Conservation (phyloP, 1,140 invertebrate species). For the Pemphigus obesinymphae region DNA sequence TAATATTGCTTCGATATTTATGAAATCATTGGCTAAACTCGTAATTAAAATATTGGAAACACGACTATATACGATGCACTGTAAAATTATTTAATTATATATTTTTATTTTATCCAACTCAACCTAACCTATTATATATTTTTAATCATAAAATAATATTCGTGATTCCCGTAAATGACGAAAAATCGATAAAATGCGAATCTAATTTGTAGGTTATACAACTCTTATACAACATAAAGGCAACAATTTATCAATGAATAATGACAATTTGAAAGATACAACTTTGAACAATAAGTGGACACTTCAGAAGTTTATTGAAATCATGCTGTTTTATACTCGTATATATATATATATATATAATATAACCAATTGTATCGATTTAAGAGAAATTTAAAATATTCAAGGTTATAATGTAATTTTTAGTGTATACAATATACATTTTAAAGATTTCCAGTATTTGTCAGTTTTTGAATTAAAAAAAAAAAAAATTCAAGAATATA, state of each 20-base stretch:
- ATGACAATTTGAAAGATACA: neutral
- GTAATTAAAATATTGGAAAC: neutral
- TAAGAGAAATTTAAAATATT: no score
- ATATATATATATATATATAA: no score
- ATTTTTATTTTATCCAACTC: neutral
- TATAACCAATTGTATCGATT: no score
- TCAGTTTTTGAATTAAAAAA: no score
- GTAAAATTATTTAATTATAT: neutral
- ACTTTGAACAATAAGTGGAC: no score
- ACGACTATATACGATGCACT: neutral
- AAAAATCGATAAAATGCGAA: neutral
- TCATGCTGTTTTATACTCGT: no score
- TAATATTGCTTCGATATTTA: neutral
- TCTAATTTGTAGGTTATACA: neutral
- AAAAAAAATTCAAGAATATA: no score
- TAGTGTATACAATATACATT: no score
- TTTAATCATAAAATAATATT: neutral
- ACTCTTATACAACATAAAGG: neutral
- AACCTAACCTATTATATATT: neutral
- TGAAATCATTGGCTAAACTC: neutral
- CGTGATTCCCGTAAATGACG: neutral
- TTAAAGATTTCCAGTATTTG: no score
- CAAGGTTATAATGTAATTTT: no score
- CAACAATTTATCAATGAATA: neutral
- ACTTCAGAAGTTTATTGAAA: no score